These are phyloP conservation scores for Eupleurogrammus muticus DNA, from an alignment of 2,797 vertebrate genomes.

Conservation along the genomic window DNA sequence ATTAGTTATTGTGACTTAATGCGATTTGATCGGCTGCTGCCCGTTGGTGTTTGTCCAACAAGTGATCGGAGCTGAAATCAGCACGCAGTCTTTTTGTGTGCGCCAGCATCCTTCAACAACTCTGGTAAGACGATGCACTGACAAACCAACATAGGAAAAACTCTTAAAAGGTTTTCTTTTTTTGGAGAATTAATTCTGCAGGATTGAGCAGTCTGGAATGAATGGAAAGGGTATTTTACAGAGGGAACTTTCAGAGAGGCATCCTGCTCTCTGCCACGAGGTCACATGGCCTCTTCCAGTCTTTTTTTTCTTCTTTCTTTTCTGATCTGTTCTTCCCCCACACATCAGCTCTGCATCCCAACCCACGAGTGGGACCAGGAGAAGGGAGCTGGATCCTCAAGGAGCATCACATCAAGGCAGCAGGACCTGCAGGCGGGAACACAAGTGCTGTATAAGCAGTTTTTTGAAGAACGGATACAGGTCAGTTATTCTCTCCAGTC, in stretches of 20 bases:
- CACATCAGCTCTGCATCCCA: conserved; percentile 51
- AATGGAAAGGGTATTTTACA: conserved; percentile 65
- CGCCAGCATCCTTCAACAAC: conserved; percentile 1
- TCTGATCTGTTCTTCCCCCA: conserved; percentile 47
- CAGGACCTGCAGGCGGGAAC: conserved; percentile 52
- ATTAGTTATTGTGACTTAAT: conserved; percentile 50
- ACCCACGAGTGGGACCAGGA: conserved; percentile 52
- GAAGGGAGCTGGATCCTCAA: conserved; percentile 69
- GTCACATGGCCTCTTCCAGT: conserved; percentile 16
- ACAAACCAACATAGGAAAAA: conserved; percentile 39
- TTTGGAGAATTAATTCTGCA: conserved; percentile 22
- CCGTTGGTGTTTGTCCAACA: conserved; percentile 21
- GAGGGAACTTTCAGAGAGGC: conserved; percentile 34
- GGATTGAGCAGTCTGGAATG: conserved; percentile 41
- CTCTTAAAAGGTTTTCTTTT: conserved; percentile 6
- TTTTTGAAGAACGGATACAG: not conserved
- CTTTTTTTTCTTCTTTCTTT: conserved; percentile 15
- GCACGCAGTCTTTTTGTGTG: conserved; percentile 15
- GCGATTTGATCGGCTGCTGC: conserved; percentile 28
- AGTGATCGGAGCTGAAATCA: conserved; percentile 50
- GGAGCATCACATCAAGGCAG: conserved; percentile 56
- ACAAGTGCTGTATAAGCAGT: not conserved
- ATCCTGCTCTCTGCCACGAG: conserved; percentile 15
- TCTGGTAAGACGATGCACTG: conserved; percentile 20
- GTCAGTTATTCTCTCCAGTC: not conserved